These are phyloP conservation scores for Delphinus delphis DNA, from an alignment of 2,113 vertebrate species.

Conservation along the genomic window DNA sequence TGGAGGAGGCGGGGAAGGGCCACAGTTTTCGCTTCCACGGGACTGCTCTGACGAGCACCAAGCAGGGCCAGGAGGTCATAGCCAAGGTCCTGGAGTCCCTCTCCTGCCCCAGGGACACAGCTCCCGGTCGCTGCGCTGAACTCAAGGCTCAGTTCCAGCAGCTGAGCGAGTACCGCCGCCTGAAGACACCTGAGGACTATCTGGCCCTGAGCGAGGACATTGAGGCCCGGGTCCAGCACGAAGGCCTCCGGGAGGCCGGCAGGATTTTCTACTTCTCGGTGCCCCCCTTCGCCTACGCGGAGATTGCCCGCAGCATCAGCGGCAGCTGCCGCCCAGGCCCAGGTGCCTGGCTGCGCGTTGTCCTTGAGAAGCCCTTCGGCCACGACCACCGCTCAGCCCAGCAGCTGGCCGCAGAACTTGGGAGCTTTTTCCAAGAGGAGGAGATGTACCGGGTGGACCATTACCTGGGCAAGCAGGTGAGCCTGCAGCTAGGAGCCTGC, in stretches of 20 bases:
- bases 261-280: conserved; percentile 97
- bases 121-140: conserved; percentile 85
- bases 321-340: conserved; percentile 87
- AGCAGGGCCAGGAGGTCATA: conserved; percentile 84
- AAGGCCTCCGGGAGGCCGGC: conserved; percentile 89
- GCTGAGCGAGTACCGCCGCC: conserved; percentile 89
- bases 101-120: conserved; percentile 83
- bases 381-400: conserved; percentile 91
- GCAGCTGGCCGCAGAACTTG: conserved; percentile 87
- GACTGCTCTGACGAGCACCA: conserved; percentile 82
- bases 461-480: conserved; percentile 97
- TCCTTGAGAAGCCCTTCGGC: conserved; percentile 98
- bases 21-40: conserved; percentile 94
- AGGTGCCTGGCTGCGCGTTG: conserved; percentile 91
- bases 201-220: conserved; percentile 85
- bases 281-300: conserved; percentile 91
- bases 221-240: conserved; percentile 78
- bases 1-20: conserved; percentile 86
- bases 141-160: conserved; percentile 92
- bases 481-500: accelerated
- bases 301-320: conserved; percentile 90
- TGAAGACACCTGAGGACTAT: conserved; percentile 89
- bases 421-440: conserved; percentile 89
- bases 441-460: conserved; percentile 98
- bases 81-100: conserved; percentile 90